phyloP scores from a whole-genome alignment of 2,113 vertebrate genomes.

The Toxostoma redivivum region DNA sequence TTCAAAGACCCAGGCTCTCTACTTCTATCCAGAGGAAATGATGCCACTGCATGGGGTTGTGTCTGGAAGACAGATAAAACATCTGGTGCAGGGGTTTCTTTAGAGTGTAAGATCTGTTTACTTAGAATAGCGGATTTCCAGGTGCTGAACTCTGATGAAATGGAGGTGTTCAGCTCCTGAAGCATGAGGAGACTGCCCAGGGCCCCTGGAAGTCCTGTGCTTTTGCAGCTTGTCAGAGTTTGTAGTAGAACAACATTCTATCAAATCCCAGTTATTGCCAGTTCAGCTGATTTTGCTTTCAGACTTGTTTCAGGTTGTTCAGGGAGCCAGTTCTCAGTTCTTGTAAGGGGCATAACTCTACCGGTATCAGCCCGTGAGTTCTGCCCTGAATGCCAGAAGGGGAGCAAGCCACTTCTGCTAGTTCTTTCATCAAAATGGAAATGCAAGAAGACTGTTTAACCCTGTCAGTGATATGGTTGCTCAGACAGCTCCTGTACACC shows the following conservation, averaged over 20 bases:
- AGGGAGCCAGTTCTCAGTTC: not conserved
- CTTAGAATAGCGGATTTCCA: not conserved
- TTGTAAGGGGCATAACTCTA: not conserved
- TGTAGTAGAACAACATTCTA: not conserved
- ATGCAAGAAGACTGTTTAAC: not conserved
- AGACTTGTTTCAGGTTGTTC: not conserved
- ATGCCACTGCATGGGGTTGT: not conserved
- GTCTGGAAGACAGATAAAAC: not conserved
- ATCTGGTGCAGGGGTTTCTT: not conserved
- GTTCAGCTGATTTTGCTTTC: not conserved
- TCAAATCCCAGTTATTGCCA: not conserved
- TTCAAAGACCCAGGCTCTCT: not conserved
- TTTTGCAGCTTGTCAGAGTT: not conserved
- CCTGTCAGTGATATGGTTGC: rapidly evolving
- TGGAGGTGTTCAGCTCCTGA: not conserved
- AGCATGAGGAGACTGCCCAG: not conserved
- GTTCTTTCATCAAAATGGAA: not conserved
- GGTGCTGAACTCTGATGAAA: not conserved
- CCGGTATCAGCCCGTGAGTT: not conserved
- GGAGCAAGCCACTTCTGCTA: not conserved
- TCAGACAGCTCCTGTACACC: not conserved
- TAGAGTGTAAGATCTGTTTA: not conserved
- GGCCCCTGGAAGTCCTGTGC: too few species aligned
- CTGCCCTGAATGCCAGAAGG: not conserved
- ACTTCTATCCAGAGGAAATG: not conserved